phyloP scores from a whole-genome alignment of 2,888 invertebrate genomes.

The Magallana nippona region DNA sequence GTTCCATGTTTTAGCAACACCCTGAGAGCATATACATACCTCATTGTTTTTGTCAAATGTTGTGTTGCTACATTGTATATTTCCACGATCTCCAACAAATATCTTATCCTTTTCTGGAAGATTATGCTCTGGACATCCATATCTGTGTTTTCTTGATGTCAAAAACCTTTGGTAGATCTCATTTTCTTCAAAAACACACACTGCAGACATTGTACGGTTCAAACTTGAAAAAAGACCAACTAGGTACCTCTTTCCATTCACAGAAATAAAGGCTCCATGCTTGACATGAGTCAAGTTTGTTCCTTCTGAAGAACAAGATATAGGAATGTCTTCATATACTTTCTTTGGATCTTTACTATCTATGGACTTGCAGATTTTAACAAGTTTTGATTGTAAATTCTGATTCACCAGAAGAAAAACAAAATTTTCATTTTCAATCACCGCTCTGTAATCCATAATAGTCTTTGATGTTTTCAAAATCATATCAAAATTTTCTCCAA shows the following conservation, averaged over 20 bases:
- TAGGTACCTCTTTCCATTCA: not conserved
- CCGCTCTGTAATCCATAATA: not conserved
- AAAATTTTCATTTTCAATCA: not conserved
- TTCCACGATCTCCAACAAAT: not conserved
- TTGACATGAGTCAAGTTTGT: not conserved
- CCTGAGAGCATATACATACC: no score
- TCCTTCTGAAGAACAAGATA: not conserved
- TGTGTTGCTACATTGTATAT: no score
- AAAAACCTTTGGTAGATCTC: not conserved
- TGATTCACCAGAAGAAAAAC: not conserved
- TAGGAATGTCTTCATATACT: slow-evolving; percentile 13
- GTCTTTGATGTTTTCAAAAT: not conserved
- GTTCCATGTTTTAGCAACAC: no score
- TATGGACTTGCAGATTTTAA: not conserved
- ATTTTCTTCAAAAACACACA: not conserved
- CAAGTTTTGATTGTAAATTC: not conserved
- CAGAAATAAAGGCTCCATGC: not conserved
- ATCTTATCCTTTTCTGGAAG: not conserved
- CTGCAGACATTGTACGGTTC: not conserved
- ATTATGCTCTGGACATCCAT: not conserved
- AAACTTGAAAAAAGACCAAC: not conserved
- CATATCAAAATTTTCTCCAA: not conserved
- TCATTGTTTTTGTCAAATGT: no score
- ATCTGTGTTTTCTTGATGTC: not conserved
- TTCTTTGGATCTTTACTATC: not conserved